Base-by-base conservation (phyloP, 64 coral and sea anemone species). In the Montipora efflorescens region DNA sequence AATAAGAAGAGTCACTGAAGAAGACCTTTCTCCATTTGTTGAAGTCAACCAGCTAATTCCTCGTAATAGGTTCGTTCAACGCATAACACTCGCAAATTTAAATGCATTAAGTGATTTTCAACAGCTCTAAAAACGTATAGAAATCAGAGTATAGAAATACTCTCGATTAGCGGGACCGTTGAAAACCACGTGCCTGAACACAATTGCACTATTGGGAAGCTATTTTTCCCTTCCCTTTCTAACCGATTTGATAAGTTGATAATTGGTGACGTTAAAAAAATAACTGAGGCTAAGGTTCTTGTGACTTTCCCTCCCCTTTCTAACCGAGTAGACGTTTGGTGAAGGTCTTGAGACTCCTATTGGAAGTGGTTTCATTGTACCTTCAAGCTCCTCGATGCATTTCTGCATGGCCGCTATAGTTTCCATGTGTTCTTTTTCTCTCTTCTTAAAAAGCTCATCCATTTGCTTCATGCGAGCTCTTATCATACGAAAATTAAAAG, bases 321-420 rank as follows among this genome's bases (percentile, higher is more conserved):
- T 28, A 28, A 74, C 71, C 71, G 71, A 74, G 71, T 74, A 44
- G 71, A 7, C 71, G 20, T 74, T 10, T 74, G 71, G 76, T 78
- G 46, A 78, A 19, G 44, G 5, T 48, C 76, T 46, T 78, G 44
- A 48, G 76, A 7, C 5, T 78, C 76, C 15, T 48, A 28, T 78
- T 49, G 76, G 76, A 18, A 18, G 12, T 49, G 1, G 76, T 78
- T 78, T 78, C 13, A 48, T 12, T 48, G 76, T 80, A 80, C 78
- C 78, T 80, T 80, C 78, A 53, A 80, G 78, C 18, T 55, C 78
- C 78, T 80, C 48, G 7, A 80, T 55, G 19, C 48, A 18, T 80
- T 80, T 80, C 21, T 80, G 48, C 78, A 80, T 80, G 7, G 48
- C 49, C 5, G 78, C 78, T 80, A 57, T 80, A 55, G 78, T 80